Evolutionary conservation across 2,888 invertebrate genomes (phyloP).

Genomic region (Tipula confusa): DNA sequence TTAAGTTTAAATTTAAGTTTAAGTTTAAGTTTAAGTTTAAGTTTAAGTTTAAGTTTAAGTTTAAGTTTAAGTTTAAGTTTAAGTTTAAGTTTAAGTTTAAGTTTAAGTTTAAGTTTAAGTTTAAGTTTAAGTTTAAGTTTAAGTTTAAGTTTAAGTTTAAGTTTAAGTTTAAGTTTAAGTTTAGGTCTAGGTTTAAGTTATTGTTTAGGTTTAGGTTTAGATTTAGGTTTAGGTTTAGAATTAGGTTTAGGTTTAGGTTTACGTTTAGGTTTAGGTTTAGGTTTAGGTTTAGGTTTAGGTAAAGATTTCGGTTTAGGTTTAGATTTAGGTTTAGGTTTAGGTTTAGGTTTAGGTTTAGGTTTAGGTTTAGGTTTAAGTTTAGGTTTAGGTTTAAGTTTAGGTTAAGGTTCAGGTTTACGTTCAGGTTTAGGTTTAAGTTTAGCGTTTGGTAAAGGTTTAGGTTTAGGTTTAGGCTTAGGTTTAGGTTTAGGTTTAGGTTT

Average conservation of each 20-base stretch:
- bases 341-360: not conserved
- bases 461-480: not conserved
- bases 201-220: not conserved
- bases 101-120: not conserved
- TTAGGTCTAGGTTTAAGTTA: not conserved
- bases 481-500: not conserved
- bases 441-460: not conserved
- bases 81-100: no score
- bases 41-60: no score
- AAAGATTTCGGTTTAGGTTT: not conserved
- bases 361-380: no score
- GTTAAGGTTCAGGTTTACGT: not conserved
- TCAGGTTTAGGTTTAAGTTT: not conserved
- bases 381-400: no score
- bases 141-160: not conserved
- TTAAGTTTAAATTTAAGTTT: no score
- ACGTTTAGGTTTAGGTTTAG: not conserved
- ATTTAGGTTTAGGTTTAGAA: not conserved
- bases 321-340: not conserved
- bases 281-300: not conserved
- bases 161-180: not conserved
- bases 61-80: no score
- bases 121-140: not conserved
- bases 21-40: no score
- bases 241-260: not conserved